A percentile compares a stretch with the other conserved stretches of the same genome.
Conservation (phyloP, 2,888 invertebrate genomes). For the Xylophagus ater region DNA sequence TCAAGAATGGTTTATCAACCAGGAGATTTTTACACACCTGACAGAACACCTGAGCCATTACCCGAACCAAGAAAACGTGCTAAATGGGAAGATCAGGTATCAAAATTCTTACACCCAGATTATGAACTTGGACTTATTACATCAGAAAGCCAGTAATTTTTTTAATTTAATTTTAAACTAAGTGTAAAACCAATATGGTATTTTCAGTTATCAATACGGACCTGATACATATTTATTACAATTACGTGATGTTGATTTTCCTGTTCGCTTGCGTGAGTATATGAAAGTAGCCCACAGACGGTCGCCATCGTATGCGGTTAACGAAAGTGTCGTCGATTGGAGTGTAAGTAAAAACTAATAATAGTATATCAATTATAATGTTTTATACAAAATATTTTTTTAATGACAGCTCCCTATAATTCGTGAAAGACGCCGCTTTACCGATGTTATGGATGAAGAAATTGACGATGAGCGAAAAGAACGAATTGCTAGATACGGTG, state of each 20-base stretch:
- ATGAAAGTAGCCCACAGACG: slow-evolving; percentile 83
- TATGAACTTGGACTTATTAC: slow-evolving; percentile 70
- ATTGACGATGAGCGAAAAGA: slow-evolving; percentile 81
- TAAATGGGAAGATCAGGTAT: slow-evolving; percentile 59
- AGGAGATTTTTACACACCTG: slow-evolving; percentile 69
- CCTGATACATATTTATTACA: slow-evolving; percentile 94
- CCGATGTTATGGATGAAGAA: slow-evolving; percentile 92
- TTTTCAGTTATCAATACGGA: slow-evolving; percentile 81
- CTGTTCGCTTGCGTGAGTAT: slow-evolving; percentile 83
- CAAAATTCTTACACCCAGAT: slow-evolving; percentile 68
- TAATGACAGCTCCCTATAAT: slow-evolving; percentile 81
- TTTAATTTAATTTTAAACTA: slow-evolving; percentile 2
- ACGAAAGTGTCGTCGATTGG: slow-evolving; percentile 66
- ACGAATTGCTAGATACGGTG: slow-evolving; percentile 66
- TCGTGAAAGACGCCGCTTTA: slow-evolving; percentile 80
- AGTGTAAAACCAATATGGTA: background rate
- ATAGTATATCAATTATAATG: too few species aligned
- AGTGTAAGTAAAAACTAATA: slow-evolving; percentile 44
- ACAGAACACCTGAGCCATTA: slow-evolving; percentile 55
- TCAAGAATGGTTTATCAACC: slow-evolving; percentile 91
- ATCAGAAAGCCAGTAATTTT: slow-evolving; percentile 75
- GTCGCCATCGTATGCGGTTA: slow-evolving; percentile 58
- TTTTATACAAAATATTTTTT: slow-evolving; percentile 12
- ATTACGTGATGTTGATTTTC: slow-evolving; percentile 85
- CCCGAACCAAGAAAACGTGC: slow-evolving; percentile 40